These are phyloP conservation scores for Myathropa florea DNA, from an alignment of 2,888 invertebrate genomes.

Conservation along the genomic window DNA sequence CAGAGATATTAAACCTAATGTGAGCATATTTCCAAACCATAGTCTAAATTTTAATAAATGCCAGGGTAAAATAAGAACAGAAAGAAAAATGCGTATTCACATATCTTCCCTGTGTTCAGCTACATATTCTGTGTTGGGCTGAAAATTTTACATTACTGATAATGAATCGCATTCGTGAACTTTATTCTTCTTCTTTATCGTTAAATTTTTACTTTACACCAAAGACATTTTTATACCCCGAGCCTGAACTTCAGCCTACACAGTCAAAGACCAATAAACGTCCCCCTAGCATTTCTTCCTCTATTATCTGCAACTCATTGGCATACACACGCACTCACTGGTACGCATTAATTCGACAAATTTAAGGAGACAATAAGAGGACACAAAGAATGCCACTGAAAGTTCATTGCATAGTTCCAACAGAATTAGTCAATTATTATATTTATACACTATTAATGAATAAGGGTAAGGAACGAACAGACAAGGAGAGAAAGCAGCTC, in stretches of 20 bases:
- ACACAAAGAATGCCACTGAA: conserved; percentile 47
- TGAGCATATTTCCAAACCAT: no score
- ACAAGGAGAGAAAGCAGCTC: conserved; percentile 2
- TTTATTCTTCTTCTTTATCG: not conserved
- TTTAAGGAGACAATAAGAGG: conserved; percentile 35
- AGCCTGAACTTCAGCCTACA: no score
- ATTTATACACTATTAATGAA: conserved; percentile 64
- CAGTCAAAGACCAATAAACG: conserved; percentile 50
- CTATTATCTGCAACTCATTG: conserved; percentile 35
- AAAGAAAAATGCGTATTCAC: no score
- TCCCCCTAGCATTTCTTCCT: not conserved
- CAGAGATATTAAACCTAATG: no score
- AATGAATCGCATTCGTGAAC: no score
- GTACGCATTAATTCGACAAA: conserved; percentile 26
- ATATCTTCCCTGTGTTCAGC: no score
- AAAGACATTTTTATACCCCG: no score
- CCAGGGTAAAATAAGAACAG: no score
- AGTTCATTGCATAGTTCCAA: conserved; percentile 53
- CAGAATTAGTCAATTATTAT: conserved; percentile 70
- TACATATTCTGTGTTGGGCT: no score
- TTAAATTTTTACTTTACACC: not conserved
- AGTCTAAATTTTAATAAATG: no score
- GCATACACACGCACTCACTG: conserved; percentile 12
- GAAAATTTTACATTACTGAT: no score
- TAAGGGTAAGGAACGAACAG: conserved; percentile 10